A percentile compares a stretch with the other conserved stretches of the same genome.
These are phyloP conservation scores for Chaetodon auriga DNA, from an alignment of 2,113 vertebrate genomes.

Conservation along the genomic window DNA sequence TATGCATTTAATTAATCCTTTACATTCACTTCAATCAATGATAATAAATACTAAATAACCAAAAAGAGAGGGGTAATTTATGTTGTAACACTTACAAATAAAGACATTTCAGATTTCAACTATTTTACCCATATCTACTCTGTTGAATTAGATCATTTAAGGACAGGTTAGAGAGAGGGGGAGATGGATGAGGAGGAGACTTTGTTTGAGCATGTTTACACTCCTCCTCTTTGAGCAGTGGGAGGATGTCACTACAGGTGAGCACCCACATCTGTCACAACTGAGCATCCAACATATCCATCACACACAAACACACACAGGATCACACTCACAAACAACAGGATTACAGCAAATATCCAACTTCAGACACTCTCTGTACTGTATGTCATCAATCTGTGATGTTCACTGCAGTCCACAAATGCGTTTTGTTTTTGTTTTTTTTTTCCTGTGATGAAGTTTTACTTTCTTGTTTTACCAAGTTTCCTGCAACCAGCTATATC, in stretches of 20 bases:
- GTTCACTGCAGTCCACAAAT: background rate
- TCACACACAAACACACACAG: constrained; percentile 19
- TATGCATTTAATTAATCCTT: background rate
- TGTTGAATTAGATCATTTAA: background rate
- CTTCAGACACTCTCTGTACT: constrained; percentile 7
- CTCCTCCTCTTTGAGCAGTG: constrained; percentile 46
- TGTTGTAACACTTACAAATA: background rate
- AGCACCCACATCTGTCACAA: constrained; percentile 53
- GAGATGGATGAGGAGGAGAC: constrained; percentile 20
- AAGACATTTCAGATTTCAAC: background rate
- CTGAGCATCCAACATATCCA: constrained; percentile 38
- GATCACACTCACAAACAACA: constrained; percentile 5
- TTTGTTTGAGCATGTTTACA: constrained; percentile 39
- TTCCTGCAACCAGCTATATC: background rate
- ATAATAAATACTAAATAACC: background rate
- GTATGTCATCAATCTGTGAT: constrained; percentile 22
- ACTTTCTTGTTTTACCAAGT: background rate
- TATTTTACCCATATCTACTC: background rate
- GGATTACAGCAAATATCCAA: constrained; percentile 3
- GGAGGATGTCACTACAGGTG: constrained; percentile 47
- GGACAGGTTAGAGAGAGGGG: background rate
- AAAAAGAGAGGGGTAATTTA: background rate
- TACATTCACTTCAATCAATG: background rate
- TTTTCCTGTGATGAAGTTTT: background rate
- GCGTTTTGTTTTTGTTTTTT: background rate